Evolutionary conservation across 37 sponge, comb jelly and placozoan species (phyloP), one percentile per base, ranked within the genome.

Genomic region (Ianthella basta): DNA sequence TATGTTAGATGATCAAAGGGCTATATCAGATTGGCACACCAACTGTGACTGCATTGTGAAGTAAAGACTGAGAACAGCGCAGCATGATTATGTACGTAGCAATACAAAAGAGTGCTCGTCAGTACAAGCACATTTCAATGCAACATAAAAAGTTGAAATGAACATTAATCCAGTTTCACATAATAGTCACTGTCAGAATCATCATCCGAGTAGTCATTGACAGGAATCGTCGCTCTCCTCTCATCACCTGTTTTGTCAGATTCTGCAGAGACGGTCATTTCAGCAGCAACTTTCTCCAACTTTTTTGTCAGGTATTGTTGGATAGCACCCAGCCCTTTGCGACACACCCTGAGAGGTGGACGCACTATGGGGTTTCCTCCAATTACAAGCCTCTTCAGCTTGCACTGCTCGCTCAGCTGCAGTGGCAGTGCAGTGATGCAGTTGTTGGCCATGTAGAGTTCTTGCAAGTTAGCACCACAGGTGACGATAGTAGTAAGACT

Each of bases 401-500:
- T 69, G 70, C 35, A 32, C 70, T 13, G 34, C 19, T 10, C 1
- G 33, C 29, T 1, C 4, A 69, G 1, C 19, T 69, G 35, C 32
- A 30, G 4, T 2, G 70, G 70, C 3, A 69, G 29, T n/a, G 4
- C 33, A 24, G 29, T 10, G 19, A 69, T 69, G 29, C 70, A 32
- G 70, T 69, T 69, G 33, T 69, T 30, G 27, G 70, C 70, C 19
- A 69, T 2, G 6, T 69, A 69, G 10, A 69, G 70, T 69, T 69
- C 70, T 6, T 30, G 70, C 12, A 69, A 33, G 29, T 30, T 13
- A 18, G 33, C 19, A 18, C 29, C 34, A 44, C 50, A 10, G 0
- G 35, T 2, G 34, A 35, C 4, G 33, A 69, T 30, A 24, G 6
- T 6, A 16, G 29, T 6, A 32, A 69, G 29, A 18, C 33, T 33